Evolutionary conservation across 30 jellyfish, hydroid and myxozoan genomes (phyloP), one percentile per base, ranked within the genome.

Genomic region (Clytia hemisphaerica): DNA sequence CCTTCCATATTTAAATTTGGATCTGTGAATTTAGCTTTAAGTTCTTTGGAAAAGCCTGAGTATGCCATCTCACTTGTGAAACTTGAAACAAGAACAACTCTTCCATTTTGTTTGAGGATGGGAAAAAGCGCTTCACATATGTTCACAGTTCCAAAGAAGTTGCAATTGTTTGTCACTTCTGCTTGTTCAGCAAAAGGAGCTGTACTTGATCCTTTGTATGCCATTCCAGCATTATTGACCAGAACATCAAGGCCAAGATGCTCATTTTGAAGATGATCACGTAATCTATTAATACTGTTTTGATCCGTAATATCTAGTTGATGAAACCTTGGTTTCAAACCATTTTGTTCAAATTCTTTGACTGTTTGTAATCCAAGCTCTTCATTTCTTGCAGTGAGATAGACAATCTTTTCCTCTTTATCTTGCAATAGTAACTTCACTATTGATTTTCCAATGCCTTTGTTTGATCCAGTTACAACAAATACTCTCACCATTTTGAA

Each of bases 211-310:
- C 48, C 51, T 36, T 72, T 72, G 59, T 58, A 60, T 28, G 77
- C 78, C n/a, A 80, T 50, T 2, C 90, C 97, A 62, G 97, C 97
- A 80, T 88, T 88, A 49, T 88, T 88, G 31, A 88, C 84, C 37
- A 88, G 61, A 25, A 88, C 92, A 71, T 88, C 97, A 14, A 88
- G 37, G 42, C 90, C 93, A 12, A 71, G 77, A 50, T 75, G 84
- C 18, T 80, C 73, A 21, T 22, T 15, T 29, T 60, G 47, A 7
- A 88, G 44, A 18, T 76, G 50, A 16, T 73, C 80, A 27, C 82
- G 82, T 7, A 62, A 73, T 37, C 47, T 68, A 22, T 70, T 55
- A 12, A 84, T 77, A 16, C 79, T 46, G 21, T 55, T 12, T 37
- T 58, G 32, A 44, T 82, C 78, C 10, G 92, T 72, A 61, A 88